Base-by-base conservation (phyloP, 2,797 vertebrate genomes). In the Danio albolineatus region DNA sequence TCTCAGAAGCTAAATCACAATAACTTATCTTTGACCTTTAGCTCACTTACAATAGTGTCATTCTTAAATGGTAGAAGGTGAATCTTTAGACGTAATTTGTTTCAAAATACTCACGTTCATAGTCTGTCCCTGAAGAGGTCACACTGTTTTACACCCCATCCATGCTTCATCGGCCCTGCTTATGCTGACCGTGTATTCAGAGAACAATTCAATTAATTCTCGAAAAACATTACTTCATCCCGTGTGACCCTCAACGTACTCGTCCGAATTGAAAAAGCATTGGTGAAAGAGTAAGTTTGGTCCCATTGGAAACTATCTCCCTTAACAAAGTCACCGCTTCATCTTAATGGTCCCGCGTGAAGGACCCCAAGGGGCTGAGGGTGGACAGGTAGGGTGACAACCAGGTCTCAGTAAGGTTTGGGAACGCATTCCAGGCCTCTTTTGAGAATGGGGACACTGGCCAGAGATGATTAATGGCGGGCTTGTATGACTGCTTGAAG, bases 391-490 rank as follows among this genome's bases (percentile, higher is more conserved):
- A 64, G 74, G 73, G 66, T 76, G 74, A 75, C 66, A 73, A 51
- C 54, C 38, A 75, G 76, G 81, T 82, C 84, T 87, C 85, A 28
- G 73, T 67, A 72, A 81, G 65, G 73, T 60, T 39, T 60, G 78
- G 67, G 62, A 78, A 62, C 64, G 57, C n/a, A 73, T 73, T 84
- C 39, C 51, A 79, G 62, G 46, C 72, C 78, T 82, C 74, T 79
- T 61, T 57, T 46, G 77, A 71, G 81, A 77, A 83, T 60, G 44
- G 77, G 76, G 80, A 79, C 78, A 56, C 77, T 71, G 85, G 65
- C 74, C 79, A 70, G 17, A 73, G 43, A 82, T 84, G 84, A 88
- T 84, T 84, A 85, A 86, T 85, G 77, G 76, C n/a, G n/a, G 62
- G 28, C 59, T 48, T 74, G 66, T 82, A 57, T 54, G 73, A 64